These are phyloP conservation scores for Aeoliscus strigatus DNA, from an alignment of 2,797 vertebrate species.

Conservation along the genomic window DNA sequence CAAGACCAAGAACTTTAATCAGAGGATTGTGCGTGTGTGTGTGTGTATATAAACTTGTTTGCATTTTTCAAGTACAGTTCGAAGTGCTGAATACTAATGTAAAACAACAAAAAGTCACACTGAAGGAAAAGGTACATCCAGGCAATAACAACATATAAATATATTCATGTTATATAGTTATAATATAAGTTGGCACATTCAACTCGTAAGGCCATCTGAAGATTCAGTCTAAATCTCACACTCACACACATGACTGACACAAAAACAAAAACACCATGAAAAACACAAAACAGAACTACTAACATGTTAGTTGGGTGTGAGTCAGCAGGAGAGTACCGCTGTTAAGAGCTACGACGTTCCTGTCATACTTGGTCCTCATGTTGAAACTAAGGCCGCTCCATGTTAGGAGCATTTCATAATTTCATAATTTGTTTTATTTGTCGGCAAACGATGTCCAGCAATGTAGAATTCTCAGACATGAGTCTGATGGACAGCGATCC, in stretches of 20 bases:
- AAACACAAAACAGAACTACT: slow-evolving; percentile 1
- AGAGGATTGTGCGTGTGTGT: slow-evolving; percentile 14
- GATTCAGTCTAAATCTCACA: slow-evolving; percentile 11
- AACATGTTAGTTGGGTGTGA: no score
- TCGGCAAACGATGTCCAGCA: no score
- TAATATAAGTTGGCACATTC: slow-evolving; percentile 29
- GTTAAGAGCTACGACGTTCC: no score
- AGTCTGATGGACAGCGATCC: no score
- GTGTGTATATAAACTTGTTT: neutral
- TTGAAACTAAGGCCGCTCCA: no score
- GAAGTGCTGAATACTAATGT: slow-evolving; percentile 24
- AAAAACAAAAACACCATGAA: slow-evolving; percentile 9
- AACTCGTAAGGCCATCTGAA: neutral
- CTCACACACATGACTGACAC: neutral
- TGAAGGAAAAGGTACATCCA: slow-evolving; percentile 11
- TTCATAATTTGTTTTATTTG: no score
- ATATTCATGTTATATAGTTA: slow-evolving; percentile 6
- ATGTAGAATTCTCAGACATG: no score
- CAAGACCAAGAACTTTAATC: slow-evolving; percentile 18
- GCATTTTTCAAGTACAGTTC: slow-evolving; percentile 13
- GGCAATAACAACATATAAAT: slow-evolving; percentile 11
- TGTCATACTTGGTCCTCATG: no score
- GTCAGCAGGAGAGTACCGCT: no score
- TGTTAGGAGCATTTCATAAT: no score
- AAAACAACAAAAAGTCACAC: slow-evolving; percentile 19